Evolutionary conservation across 2,797 vertebrate genomes (phyloP), one percentile per base, ranked within the genome.

Genomic region (Anabas testudineus): DNA sequence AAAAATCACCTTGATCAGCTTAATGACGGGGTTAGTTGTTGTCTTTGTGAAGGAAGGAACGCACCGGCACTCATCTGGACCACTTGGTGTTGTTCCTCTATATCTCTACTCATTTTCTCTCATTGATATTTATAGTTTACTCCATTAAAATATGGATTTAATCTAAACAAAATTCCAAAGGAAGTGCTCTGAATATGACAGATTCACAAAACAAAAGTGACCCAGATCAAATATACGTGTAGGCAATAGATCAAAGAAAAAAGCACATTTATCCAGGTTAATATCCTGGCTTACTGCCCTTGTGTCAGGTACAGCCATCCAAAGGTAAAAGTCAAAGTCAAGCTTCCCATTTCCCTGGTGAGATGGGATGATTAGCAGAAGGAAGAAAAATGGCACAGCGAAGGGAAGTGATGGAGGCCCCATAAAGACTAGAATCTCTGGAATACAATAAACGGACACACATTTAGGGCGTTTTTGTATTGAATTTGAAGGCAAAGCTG

Each of bases 301-400:
- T 43, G 81, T 88, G 80, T 88, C 82, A 87, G 79, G 71, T 82
- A 73, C 45, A 87, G 84, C 54, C 76, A 76, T 83, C 68, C 51
- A 77, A 76, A 90, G 86, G 84, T 84, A 89, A 74, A 83, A 90
- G 83, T 85, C 86, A 90, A 87, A 85, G 88, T 90, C 86, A 87
- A 82, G 81, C 79, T 69, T 80, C 81, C 73, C 81, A 84, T 88
- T 83, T 87, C 74, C 74, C 71, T 14, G 39, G 18, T 71, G 77
- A 83, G 66, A 87, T 76, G 67, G 66, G 61, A 34, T 84, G 82
- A 87, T 90, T 88, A 88, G 80, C 47, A 76, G 39, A 45, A 34
- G 53, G 85, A 82, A 73, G 66, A 82, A 78, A 63, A 81, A 84
- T 67, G 70, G 71, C 59, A 64, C 61, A 71, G 71, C 47, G 54